These are phyloP conservation scores for Chrysopa pallens DNA, from an alignment of 1,140 invertebrate species.

Conservation along the genomic window DNA sequence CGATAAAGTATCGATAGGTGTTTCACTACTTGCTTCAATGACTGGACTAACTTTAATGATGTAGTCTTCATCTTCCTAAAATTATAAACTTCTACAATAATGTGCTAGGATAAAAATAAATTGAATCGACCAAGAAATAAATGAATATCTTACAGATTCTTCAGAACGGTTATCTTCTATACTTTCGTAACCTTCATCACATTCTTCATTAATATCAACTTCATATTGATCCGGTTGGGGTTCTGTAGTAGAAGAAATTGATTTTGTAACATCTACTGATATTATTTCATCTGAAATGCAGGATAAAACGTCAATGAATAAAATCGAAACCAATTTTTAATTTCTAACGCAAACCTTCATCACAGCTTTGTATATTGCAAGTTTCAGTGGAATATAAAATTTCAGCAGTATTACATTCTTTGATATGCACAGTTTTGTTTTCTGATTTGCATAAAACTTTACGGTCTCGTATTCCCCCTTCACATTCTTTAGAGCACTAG, in stretches of 20 bases:
- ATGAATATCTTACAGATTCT: no score
- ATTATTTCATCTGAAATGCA: slow-evolving; percentile 42
- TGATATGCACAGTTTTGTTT: slow-evolving; percentile 33
- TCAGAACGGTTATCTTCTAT: slow-evolving; percentile 26
- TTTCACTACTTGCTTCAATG: neutral
- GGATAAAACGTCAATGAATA: slow-evolving; percentile 2
- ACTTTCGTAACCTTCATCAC: slow-evolving; percentile 26
- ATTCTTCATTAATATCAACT: slow-evolving; percentile 30
- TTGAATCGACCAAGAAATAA: no score
- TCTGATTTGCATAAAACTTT: slow-evolving; percentile 66
- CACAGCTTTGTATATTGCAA: slow-evolving; percentile 58
- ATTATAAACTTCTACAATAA: no score
- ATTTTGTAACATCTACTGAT: slow-evolving; percentile 37
- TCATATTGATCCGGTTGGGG: slow-evolving; percentile 23
- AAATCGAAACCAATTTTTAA: slow-evolving; percentile 1
- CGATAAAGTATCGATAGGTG: slow-evolving; percentile 3
- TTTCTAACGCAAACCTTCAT: slow-evolving; percentile 30
- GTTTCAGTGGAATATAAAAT: slow-evolving; percentile 45
- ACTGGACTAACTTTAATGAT: neutral
- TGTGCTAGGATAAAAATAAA: no score
- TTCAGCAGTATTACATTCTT: slow-evolving; percentile 41
- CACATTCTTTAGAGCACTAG: slow-evolving; percentile 65
- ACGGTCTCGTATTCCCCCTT: slow-evolving; percentile 53
- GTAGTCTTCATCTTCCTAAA: slow-evolving; percentile 3
- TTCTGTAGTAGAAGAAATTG: slow-evolving; percentile 14